Conservation (phyloP, 2,113 vertebrate genomes). For the Otus sunia region DNA sequence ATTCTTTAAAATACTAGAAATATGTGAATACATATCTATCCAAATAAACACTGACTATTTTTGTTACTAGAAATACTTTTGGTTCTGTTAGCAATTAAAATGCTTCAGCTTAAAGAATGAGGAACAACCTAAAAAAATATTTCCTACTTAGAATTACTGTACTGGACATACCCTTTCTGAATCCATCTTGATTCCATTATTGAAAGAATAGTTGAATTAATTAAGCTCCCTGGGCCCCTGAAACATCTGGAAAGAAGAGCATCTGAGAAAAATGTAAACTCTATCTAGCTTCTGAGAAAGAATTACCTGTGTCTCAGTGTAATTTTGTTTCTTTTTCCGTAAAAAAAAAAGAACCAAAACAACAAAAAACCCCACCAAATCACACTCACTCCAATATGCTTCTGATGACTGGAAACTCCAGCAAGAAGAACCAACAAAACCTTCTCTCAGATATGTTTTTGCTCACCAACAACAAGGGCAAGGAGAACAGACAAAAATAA, state of each 20-base stretch:
- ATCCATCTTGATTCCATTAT: background rate
- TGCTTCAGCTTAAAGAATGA: slow-evolving; percentile 8
- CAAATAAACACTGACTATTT: slow-evolving; percentile 29
- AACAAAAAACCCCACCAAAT: background rate
- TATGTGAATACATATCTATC: background rate
- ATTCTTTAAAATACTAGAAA: slow-evolving; percentile 25
- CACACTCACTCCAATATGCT: too few relatives aligned
- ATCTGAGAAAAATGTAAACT: background rate
- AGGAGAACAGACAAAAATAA: background rate
- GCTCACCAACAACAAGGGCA: background rate
- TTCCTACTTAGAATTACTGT: background rate
- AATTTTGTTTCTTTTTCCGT: background rate
- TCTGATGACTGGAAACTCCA: background rate
- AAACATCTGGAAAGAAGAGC: background rate
- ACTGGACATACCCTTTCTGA: background rate
- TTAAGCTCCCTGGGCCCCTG: background rate
- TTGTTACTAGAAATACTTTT: slow-evolving; percentile 16
- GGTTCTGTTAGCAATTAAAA: slow-evolving; percentile 38
- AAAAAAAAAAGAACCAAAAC: background rate
- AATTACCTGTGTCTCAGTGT: background rate
- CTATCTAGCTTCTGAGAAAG: background rate
- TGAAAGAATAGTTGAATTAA: background rate
- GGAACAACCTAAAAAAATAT: background rate
- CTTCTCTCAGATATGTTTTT: background rate
- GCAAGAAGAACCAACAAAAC: background rate